Evolutionary conservation across 2,888 invertebrate species (phyloP).

Genomic region (Chaitophorus viminalis): DNA sequence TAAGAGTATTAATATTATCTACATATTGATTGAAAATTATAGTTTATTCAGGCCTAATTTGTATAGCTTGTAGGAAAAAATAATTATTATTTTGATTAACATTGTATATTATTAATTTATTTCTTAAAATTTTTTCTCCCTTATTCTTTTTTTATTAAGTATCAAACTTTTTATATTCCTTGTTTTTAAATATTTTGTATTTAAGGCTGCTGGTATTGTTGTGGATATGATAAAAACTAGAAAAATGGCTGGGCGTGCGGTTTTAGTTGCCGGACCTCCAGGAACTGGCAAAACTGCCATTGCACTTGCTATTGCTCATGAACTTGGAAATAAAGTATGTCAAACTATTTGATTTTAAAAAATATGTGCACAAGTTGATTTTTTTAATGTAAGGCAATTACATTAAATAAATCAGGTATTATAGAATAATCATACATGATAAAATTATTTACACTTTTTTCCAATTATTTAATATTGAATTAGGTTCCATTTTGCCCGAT

Average conservation of each 20-base stretch:
- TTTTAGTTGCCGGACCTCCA: constrained; percentile 94
- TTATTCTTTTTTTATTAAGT: too few species aligned
- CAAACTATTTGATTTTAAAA: constrained; percentile 47
- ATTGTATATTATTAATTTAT: too few species aligned
- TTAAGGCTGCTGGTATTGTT: constrained; percentile 92
- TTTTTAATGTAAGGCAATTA: too few species aligned
- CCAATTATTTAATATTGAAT: neutral
- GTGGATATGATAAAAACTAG: constrained; percentile 96
- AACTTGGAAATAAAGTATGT: constrained; percentile 88
- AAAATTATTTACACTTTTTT: neutral
- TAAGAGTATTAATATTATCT: too few species aligned
- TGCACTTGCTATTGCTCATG: constrained; percentile 97
- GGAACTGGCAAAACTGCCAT: constrained; percentile 99
- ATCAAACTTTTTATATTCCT: too few species aligned
- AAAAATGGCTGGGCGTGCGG: constrained; percentile 97
- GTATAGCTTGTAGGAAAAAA: too few species aligned
- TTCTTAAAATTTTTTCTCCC: too few species aligned
- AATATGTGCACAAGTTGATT: neutral
- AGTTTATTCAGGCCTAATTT: too few species aligned
- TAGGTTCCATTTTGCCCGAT: constrained; percentile 89
- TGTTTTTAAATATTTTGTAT: constrained; percentile 59
- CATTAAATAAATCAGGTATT: too few species aligned
- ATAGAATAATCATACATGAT: too few species aligned
- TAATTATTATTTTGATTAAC: too few species aligned
- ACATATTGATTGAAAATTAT: too few species aligned